Base-by-base conservation (phyloP, 2,888 invertebrate species). In the Mythimna ferrago region DNA sequence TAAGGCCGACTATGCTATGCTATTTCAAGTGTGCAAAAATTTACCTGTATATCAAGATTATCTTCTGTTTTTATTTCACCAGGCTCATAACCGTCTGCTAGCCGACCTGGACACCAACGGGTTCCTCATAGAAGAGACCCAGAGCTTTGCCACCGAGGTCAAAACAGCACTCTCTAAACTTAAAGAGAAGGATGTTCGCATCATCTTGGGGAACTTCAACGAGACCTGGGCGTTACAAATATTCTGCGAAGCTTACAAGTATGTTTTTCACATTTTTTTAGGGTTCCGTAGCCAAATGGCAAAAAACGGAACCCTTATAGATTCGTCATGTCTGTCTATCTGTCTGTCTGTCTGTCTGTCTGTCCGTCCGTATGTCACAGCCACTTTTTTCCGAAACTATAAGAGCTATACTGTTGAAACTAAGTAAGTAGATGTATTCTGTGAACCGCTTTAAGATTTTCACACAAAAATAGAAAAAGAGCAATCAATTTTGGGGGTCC, bases 201-300 rank as follows among this genome's bases (percentile, higher is more conserved):
- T 99, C 73, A 99, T 99, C 86, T 96, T 99, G 86, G 99, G 99
- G 5, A 99, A 99, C 94, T 99, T 99, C 93, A 99, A 99, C 93
- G 99, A 99, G 91, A 97, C 98, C 66, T 99, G 99, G 98, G 99
- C 99, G 0, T 96, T 98, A 70, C 97, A 97, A 87, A 98, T 98
- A 80, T 99, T 99, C 92, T 99, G 99, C 92, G 98, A 98, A 91
- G 99, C 98, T 66, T 98, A 97, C 92, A 98, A 97, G 97, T 98
- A 92, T 86, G 91, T 81, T 14, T 0, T 56, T 0, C 3, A 11
- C 16, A 10, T 10, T 71, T 0, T 26, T 61, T 44, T n/a, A n/a
- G n/a, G n/a, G n/a, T n/a, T n/a, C n/a, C n/a, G n/a, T n/a, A n/a
- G n/a, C n/a, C n/a, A n/a, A n/a, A n/a, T n/a, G n/a, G n/a, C n/a